A percentile compares a stretch with the other conserved stretches of the same genome.
Conservation (phyloP, 2,797 vertebrate species). For the Tachyglossus aculeatus region DNA sequence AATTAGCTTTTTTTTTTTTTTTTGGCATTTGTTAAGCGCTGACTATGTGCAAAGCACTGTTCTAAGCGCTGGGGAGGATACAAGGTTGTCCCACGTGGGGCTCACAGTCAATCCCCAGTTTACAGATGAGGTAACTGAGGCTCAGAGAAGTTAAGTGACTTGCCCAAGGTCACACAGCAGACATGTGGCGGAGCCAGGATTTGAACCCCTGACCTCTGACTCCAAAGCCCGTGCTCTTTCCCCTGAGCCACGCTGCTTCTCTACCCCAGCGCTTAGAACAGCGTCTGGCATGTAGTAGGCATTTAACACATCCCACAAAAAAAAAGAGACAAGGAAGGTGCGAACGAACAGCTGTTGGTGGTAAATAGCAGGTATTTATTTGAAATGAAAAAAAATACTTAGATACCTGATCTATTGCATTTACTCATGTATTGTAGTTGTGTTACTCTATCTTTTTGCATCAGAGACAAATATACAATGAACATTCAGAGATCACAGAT, state of each 20-base stretch:
- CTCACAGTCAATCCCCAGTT: too few species aligned
- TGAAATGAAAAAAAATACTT: conserved; percentile 91
- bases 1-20: too few species aligned
- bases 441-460: conserved; percentile 90
- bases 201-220: too few species aligned
- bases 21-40: neutral
- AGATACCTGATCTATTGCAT: conserved; percentile 98
- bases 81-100: too few species aligned
- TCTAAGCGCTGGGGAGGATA: too few species aligned
- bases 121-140: neutral
- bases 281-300: too few species aligned
- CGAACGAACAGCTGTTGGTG: conserved; percentile 76
- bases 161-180: neutral
- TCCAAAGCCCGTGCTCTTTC: too few species aligned
- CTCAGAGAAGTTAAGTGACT: neutral
- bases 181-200: too few species aligned
- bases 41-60: neutral
- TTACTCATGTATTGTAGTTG: conserved; percentile 89
- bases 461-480: conserved; percentile 97
- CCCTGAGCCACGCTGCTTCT: too few species aligned
- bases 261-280: too few species aligned
- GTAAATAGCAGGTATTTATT: conserved; percentile 99
- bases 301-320: conserved; percentile 26
- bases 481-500: conserved; percentile 98
- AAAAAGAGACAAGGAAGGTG: conserved; percentile 49